Evolutionary conservation across 2,113 vertebrate genomes (phyloP).

Genomic region (Misgurnus mizolepis): DNA sequence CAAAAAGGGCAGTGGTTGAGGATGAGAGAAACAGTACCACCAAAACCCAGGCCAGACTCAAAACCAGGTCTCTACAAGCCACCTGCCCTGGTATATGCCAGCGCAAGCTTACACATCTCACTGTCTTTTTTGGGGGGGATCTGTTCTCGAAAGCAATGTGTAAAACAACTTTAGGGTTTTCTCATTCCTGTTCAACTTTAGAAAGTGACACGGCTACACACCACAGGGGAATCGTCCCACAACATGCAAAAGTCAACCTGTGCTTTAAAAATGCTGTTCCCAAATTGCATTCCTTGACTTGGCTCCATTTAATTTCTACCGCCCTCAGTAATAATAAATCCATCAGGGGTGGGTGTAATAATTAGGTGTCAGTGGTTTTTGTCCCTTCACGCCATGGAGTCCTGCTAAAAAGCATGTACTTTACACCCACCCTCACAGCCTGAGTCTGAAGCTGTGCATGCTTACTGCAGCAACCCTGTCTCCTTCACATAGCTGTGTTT

Average conservation of each 20-base stretch:
- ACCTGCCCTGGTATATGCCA: no score
- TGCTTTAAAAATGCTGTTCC: slow-evolving; percentile 34
- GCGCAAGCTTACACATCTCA: no score
- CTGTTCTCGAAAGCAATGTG: background rate
- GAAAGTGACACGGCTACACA: slow-evolving; percentile 1
- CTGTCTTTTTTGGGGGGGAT: background rate
- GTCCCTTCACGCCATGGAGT: slow-evolving; percentile 2
- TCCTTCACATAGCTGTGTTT: background rate
- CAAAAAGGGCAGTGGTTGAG: no score
- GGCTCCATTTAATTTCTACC: slow-evolving; percentile 40
- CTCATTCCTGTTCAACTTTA: background rate
- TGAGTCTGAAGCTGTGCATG: slow-evolving; percentile 1
- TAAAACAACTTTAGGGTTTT: background rate
- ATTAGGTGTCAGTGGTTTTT: slow-evolving; percentile 45
- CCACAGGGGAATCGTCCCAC: slow-evolving; percentile 14
- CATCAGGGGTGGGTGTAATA: slow-evolving; percentile 43
- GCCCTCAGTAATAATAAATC: slow-evolving; percentile 38
- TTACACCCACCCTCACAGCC: slow-evolving; percentile 29
- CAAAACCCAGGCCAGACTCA: no score
- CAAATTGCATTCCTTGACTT: slow-evolving; percentile 37
- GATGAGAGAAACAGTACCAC: no score
- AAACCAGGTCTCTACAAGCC: no score
- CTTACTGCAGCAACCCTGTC: background rate
- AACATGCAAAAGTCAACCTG: slow-evolving; percentile 16
- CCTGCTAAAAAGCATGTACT: slow-evolving; percentile 23